Evolutionary conservation across 2,888 invertebrate genomes (phyloP), one percentile per base, ranked within the genome.

Genomic region (Malachius bipustulatus): DNA sequence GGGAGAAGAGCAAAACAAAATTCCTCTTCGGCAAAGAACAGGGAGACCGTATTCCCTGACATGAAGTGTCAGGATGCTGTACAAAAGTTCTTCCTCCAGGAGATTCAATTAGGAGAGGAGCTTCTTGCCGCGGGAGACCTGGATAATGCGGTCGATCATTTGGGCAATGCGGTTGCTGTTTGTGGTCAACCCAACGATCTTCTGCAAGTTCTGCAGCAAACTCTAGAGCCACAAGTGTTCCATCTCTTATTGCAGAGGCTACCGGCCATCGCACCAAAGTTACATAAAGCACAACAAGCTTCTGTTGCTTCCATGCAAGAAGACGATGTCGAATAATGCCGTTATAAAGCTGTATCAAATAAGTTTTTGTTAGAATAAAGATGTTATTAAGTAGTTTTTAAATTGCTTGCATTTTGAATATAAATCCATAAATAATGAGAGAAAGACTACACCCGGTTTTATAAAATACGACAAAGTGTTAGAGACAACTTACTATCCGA

Each of bases 161-260:
- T 98, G 47, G 87, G 89, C 28, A 93, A 91, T 63, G 97, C 97
- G 4, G 87, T 98, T n/a, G 85, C 91, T 3, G 87, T 97, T 14
- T 97, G 97, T 59, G 94, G 93, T 8, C 93, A 97, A 60, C 88
- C 91, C 1, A 80, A 83, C 52, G 88, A 91, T 59, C 67, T 94
- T 34, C 71, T 94, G 32, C 77, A 82, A 57, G 73, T 74, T 41
- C 73, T 98, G 35, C 90, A 94, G 65, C 90, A 93, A 65, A 93
- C 96, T 19, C 72, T 98, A 64, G 94, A 97, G 37, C 87, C 91
- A 12, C 85, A 87, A 54, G 87, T 94, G 60, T 97, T 94, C 74
- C 81, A 85, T 52, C 69, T 90, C 54, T 71, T 94, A 14, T 69
- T 93, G 44, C 77, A 88, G 62, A 79, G 82, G 61, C 67, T 89